A percentile compares a stretch with the other conserved stretches of the same genome.
phyloP scores from a whole-genome alignment of 2,113 vertebrate genomes.

The Entomyzon cyanotis region DNA sequence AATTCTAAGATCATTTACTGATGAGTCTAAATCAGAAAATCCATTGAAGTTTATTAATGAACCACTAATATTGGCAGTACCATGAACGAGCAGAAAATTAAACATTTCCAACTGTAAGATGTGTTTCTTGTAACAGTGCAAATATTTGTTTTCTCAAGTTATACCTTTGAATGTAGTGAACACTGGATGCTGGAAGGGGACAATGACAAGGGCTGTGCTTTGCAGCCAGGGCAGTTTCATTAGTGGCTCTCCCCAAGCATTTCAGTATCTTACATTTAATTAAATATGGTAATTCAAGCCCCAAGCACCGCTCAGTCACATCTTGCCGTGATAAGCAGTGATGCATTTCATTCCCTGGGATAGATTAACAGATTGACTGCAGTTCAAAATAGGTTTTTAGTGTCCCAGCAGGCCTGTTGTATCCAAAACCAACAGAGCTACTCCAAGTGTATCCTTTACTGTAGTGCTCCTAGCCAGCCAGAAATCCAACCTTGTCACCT shows the following conservation, averaged over 20 bases:
- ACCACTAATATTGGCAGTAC: neutral
- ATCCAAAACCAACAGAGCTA: constrained; percentile 39
- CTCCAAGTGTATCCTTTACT: neutral
- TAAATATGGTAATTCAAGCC: constrained; percentile 65
- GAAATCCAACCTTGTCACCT: neutral
- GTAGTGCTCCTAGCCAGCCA: neutral
- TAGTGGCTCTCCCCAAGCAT: constrained; percentile 32
- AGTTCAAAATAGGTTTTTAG: constrained; percentile 31
- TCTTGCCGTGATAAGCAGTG: neutral
- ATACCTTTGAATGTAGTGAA: neutral
- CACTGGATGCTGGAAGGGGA: neutral
- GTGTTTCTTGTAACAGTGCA: neutral
- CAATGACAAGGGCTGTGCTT: neutral
- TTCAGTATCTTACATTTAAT: constrained; percentile 51
- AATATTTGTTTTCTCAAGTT: neutral
- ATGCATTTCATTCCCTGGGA: constrained; percentile 39
- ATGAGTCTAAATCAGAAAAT: neutral
- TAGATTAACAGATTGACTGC: constrained; percentile 45
- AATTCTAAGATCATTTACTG: neutral
- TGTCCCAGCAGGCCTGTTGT: constrained; percentile 11
- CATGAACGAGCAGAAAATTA: neutral
- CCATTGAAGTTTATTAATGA: neutral
- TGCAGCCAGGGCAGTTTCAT: constrained; percentile 44
- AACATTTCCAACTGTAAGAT: neutral
- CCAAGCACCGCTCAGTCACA: neutral